Evolutionary conservation across 2,797 vertebrate genomes (phyloP), one percentile per base, ranked within the genome.

Genomic region (Neoniphon sammara): DNA sequence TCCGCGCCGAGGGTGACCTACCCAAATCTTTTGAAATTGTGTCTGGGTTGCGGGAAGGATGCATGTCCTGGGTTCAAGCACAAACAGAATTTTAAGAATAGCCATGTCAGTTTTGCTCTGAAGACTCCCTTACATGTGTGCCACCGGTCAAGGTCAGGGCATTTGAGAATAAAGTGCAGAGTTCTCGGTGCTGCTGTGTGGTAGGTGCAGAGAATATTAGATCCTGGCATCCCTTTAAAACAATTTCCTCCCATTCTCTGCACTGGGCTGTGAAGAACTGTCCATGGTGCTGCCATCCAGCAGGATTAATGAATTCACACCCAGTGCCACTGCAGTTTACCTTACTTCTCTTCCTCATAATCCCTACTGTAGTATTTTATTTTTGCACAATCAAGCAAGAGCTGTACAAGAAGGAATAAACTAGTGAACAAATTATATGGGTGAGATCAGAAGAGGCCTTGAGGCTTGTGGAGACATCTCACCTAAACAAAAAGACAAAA

Each of bases 11-110:
- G 68, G 68, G 75, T 86, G 85, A 90, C 87, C 91, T 80, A 75
- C 88, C 81, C 80, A 78, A 84, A 73, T 85, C 81, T 78, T 90
- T 90, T 91, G 87, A 89, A 87, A 84, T 75, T 14, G 56, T 15
- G 44, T 71, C 46, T 50, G 14, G 53, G 31, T 66, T 66, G 73
- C 30, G 75, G 58, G 63, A 49, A 82, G 66, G 74, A 80, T 63
- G 23, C 67, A 42, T 58, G 76, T 47, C 61, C 66, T 73, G 14
- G 39, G 77, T 84, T 87, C 78, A 87, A 83, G 82, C 78, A 70
- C 54, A 58, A 63, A 58, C 73, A 64, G 25, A 66, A 61, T 72
- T 72, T 73, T 42, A 61, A 74, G 80, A 67, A 74, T 63, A 78
- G 83, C 73, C 70, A 68, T 66, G 62, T 14, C 2, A 1, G 55